phyloP scores from a whole-genome alignment of 2,888 invertebrate species.

The Lathronympha strigana region DNA sequence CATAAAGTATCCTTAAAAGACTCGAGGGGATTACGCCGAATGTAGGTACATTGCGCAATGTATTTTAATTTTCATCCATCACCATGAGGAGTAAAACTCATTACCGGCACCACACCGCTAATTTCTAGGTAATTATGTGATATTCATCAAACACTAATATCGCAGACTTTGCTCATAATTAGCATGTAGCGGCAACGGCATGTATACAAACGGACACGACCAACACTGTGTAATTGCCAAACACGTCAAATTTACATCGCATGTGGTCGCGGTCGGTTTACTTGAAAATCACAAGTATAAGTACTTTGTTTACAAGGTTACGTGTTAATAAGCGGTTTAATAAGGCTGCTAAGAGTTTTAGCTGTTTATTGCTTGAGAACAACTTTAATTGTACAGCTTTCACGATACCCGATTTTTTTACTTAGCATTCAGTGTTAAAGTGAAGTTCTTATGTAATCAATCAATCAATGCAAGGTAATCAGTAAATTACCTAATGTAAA shows the following conservation, averaged over 20 bases:
- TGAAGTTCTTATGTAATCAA: too few species aligned
- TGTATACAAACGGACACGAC: constrained; percentile 53
- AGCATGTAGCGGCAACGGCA: constrained; percentile 56
- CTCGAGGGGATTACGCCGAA: too few species aligned
- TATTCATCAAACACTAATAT: constrained; percentile 49
- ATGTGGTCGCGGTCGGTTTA: constrained; percentile 42
- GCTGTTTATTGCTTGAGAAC: too few species aligned
- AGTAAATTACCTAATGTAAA: too few species aligned
- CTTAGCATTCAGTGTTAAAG: too few species aligned
- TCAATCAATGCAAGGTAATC: too few species aligned
- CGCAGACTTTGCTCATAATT: constrained; percentile 64
- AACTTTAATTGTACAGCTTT: background rate
- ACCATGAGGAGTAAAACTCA: constrained; percentile 6
- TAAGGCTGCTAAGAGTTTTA: background rate
- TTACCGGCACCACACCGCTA: background rate
- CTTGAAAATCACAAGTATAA: constrained; percentile 35
- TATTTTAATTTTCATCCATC: background rate
- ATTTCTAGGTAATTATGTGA: constrained; percentile 50
- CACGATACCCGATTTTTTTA: too few species aligned
- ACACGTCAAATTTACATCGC: constrained; percentile 49
- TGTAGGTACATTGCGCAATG: too few species aligned
- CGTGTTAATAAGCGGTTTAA: background rate
- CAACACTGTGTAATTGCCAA: constrained; percentile 54
- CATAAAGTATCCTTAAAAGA: too few species aligned
- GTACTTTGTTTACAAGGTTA: constrained; percentile 16